Percentiles rank a stretch among this genome's conserved stretches.
phyloP scores from a whole-genome alignment of 2,113 vertebrate genomes.

The Fukomys damarensis region DNA sequence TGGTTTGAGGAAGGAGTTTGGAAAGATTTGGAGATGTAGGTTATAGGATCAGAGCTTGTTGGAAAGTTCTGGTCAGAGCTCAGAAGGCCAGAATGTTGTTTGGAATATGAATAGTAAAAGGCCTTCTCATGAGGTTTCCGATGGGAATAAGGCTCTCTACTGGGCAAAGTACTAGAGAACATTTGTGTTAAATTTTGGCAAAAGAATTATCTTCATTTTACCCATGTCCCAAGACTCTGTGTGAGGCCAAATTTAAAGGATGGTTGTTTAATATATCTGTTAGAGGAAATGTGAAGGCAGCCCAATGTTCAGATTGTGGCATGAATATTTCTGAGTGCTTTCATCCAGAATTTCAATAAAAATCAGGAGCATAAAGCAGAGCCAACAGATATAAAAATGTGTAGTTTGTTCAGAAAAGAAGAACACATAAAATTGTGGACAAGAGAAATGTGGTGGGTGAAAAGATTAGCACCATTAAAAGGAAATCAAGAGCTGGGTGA shows the following conservation, averaged over 20 bases:
- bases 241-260: background rate
- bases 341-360: background rate
- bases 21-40: background rate
- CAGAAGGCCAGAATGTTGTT: background rate
- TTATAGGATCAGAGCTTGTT: background rate
- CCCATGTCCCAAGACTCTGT: background rate
- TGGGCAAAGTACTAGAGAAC: background rate
- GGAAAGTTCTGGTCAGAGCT: background rate
- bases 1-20: background rate
- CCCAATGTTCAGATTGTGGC: background rate
- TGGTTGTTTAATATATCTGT: background rate
- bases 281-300: background rate
- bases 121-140: background rate
- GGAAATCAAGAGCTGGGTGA: background rate
- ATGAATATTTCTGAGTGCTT: background rate
- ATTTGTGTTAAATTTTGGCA: background rate
- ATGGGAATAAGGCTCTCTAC: background rate
- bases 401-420: background rate
- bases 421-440: background rate
- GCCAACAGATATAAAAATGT: background rate
- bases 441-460: background rate
- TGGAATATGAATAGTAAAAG: background rate
- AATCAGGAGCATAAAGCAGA: background rate
- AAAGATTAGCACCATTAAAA: background rate
- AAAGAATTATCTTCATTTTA: background rate